Evolutionary conservation across 2,797 vertebrate genomes (phyloP), one percentile per base, ranked within the genome.

Genomic region (Anolis apletophallus): DNA sequence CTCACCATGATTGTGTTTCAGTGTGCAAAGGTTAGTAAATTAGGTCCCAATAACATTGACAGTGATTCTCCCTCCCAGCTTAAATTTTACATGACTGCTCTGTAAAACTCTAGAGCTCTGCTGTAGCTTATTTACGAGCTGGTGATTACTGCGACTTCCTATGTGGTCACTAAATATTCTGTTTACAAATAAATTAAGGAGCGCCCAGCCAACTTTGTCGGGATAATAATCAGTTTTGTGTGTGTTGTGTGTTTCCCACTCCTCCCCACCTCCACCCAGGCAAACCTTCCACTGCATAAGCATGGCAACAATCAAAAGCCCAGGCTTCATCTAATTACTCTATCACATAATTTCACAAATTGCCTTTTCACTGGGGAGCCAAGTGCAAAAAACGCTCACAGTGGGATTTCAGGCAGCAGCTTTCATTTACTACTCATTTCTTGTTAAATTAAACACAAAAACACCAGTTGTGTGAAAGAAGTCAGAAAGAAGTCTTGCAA

Each of bases 281-380:
- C 95, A 96, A 96, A 96, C 93, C 96, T 96, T 97, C 36, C 89
- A 87, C 95, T 92, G 92, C 94, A 96, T 96, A 96, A 95, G 97
- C 97, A 96, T 95, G 96, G 97, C 97, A 97, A 97, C 97, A 97
- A 97, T 98, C 97, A 98, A 96, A 96, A 97, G 97, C 94, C 95
- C 95, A 94, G 97, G 98, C 97, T 99, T 97, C 97, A 97, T 98
- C 98, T 98, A 99, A 99, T 99, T 98, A 99, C 98, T 98, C 97
- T 96, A 98, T 98, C 98, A 98, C 98, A 97, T 99, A 97, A 99
- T 98, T 99, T 98, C 97, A 98, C 98, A 99, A 99, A 99, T 99
- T 98, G 97, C 97, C 97, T 98, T 98, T 98, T 98, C 98, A 98
- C 97, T 97, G 96, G 98, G 98, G 98, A 98, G 97, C 96, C 97